Percentiles rank a stretch among this genome's conserved stretches.
phyloP scores from a whole-genome alignment of 2,888 invertebrate species.

The Celastrina argiolus region DNA sequence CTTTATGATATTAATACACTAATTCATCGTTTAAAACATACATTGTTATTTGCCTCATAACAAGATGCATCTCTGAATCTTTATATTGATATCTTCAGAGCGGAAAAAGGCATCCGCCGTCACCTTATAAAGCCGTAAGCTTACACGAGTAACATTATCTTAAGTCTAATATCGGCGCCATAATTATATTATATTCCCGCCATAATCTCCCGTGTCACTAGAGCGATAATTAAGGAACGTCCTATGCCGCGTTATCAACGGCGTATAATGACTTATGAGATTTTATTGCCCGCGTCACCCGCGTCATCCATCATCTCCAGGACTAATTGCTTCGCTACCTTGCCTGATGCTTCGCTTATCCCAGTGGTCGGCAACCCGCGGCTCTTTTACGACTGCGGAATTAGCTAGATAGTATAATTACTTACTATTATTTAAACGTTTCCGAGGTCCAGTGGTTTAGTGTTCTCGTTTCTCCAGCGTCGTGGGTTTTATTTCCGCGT shows the following conservation, averaged over 20 bases:
- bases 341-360: constrained; percentile 56
- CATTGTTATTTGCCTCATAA: not conserved
- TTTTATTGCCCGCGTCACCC: constrained; percentile 61
- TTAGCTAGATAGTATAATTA: too few species aligned
- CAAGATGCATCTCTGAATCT: not conserved
- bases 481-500: too few species aligned
- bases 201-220: constrained; percentile 46
- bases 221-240: constrained; percentile 57
- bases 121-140: constrained; percentile 13
- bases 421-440: too few species aligned
- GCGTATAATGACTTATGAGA: constrained; percentile 71
- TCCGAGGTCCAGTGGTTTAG: too few species aligned
- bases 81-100: not conserved
- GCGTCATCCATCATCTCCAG: constrained; percentile 71
- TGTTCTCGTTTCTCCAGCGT: too few species aligned
- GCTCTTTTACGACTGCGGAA: too few species aligned
- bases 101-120: constrained; percentile 9
- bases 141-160: constrained; percentile 14
- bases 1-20: too few species aligned
- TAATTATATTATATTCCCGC: constrained; percentile 44
- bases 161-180: constrained; percentile 19
- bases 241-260: constrained; percentile 69
- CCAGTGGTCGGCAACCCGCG: constrained; percentile 28
- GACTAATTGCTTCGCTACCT: constrained; percentile 76
- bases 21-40: too few species aligned